Base-by-base conservation (phyloP, 2,888 invertebrate species). In the Lithophane ornitopus region DNA sequence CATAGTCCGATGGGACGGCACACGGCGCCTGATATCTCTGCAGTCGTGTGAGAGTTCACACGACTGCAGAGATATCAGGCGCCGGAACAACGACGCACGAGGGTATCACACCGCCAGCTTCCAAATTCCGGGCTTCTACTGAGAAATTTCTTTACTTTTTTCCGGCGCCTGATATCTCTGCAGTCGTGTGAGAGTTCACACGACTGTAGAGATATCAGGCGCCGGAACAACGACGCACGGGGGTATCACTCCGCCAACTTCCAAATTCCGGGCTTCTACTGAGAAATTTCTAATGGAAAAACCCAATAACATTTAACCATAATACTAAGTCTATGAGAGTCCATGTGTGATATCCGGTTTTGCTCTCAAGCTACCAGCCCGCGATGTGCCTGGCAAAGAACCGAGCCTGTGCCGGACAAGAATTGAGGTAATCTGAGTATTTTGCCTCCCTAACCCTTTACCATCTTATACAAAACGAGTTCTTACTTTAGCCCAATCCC, bases 371-470 rank as follows among this genome's bases (percentile, higher is more conserved):
- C 70, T 85, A 62, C 86, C 86, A 41, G 46, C 75, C 54, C 84
- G 86, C 22, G 86, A 85, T 54, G 84, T 67, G 58, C 85, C 85
- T 34, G 85, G 85, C 65, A 85, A 79, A 70, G 84, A 85, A 67
- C 68, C 86, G 65, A 83, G 73, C 68, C 66, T 75, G 22, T 85
- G 86, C 86, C 73, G 85, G 46, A 46, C 68, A 52, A 49, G 39
- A 78, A 22, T 7, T 63, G 75, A 86, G 84, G 85, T 85, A 84
- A 78, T 74, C 69, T 39, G 54, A 74, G 62, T 49, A 67, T 70
- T 75, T 52, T 39, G 56, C 58, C 80, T 69, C 59, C 59, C 49
- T 79, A 58, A 52, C 34, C 14, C 22, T 67, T 34, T 54, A 54
- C 16, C 6, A 54, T 54, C 34, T 67, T 67, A 54, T 16, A 67